phyloP scores from a whole-genome alignment of 2,113 vertebrate genomes.

The Ia io region DNA sequence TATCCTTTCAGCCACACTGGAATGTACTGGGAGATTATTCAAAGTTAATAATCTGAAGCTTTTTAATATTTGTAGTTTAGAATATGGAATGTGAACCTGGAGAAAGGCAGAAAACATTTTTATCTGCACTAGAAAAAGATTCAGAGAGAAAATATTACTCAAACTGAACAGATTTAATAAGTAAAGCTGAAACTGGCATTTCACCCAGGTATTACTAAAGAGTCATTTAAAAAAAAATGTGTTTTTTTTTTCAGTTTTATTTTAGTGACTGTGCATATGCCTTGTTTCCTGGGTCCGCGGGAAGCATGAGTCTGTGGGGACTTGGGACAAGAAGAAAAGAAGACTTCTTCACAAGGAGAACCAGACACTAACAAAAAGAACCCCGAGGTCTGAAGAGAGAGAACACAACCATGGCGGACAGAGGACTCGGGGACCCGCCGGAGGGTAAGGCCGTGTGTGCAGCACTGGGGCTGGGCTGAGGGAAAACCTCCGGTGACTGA shows the following conservation, averaged over 20 bases:
- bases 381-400: neutral
- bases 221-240: neutral
- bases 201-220: constrained; percentile 36
- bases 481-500: neutral
- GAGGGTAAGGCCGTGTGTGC: constrained; percentile 67
- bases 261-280: constrained; percentile 25
- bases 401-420: constrained; percentile 72
- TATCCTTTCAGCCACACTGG: neutral
- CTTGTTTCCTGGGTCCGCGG: neutral
- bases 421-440: neutral
- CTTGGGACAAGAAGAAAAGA: constrained; percentile 36
- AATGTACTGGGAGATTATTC: neutral
- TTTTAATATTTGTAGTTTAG: neutral
- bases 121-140: constrained; percentile 21
- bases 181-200: neutral
- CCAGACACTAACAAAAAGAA: constrained; percentile 60
- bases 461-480: neutral
- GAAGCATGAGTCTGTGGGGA: constrained; percentile 55
- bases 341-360: neutral
- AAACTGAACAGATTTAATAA: neutral
- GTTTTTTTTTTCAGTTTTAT: constrained; percentile 24
- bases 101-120: neutral
- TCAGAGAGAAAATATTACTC: neutral
- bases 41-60: neutral
- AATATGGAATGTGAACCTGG: neutral